Conservation (phyloP, 2,797 vertebrate species). For the Crocidura indochinensis region DNA sequence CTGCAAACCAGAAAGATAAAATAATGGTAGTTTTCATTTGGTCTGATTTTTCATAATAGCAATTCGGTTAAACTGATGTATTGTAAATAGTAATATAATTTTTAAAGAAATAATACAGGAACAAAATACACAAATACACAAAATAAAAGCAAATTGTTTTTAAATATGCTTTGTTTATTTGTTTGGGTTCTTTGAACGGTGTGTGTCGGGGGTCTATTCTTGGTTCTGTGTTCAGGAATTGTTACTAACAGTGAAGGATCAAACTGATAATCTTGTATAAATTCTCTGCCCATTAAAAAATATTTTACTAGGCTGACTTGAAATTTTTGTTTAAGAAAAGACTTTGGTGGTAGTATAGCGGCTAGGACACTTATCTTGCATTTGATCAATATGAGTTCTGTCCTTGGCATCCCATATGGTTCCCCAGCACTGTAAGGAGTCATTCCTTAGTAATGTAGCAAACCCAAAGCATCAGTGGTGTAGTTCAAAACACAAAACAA, state of each 20-base stretch:
- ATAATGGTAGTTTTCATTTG: slow-evolving; percentile 19
- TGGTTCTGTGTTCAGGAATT: too few species aligned
- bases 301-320: slow-evolving; percentile 14
- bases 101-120: slow-evolving; percentile 60
- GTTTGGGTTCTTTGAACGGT: neutral
- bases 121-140: slow-evolving; percentile 15
- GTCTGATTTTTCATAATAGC: slow-evolving; percentile 23
- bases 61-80: slow-evolving; percentile 53
- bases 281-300: too few species aligned
- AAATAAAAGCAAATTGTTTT: slow-evolving; percentile 42
- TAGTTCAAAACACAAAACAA: neutral
- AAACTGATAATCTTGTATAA: too few species aligned
- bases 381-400: too few species aligned
- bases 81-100: slow-evolving; percentile 52
- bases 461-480: too few species aligned
- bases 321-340: neutral
- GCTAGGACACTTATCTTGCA: too few species aligned
- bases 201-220: too few species aligned
- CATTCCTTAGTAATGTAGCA: too few species aligned
- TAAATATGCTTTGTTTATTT: neutral
- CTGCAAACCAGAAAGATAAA: neutral
- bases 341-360: too few species aligned
- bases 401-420: too few species aligned
- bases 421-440: too few species aligned
- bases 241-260: too few species aligned